Base-by-base conservation (phyloP, 2,113 vertebrate genomes). In the Clarias macrocephalus region DNA sequence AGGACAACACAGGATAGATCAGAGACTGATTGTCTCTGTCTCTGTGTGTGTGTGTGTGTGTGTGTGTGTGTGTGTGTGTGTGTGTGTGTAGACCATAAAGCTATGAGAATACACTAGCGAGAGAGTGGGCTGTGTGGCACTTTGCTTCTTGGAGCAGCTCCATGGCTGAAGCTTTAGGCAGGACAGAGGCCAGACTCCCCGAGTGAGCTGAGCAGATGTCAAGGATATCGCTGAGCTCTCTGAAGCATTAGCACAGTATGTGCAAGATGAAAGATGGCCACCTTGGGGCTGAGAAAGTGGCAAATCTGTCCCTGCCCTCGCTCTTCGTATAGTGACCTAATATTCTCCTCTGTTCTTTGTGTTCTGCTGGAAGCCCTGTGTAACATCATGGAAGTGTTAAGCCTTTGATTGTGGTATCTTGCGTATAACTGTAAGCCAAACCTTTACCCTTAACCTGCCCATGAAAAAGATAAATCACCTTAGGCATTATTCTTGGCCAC, bases 241-340 rank as follows among this genome's bases (percentile, higher is more conserved):
- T 88, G 92, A 93, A 92, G 93, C 89, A 90, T 94, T 92, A 93
- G 87, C 91, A 91, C 85, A 90, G 89, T 90, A 91, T 91, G 82
- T 73, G 83, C 82, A 83, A 93, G 93, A 95, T 95, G 91, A 95
- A 95, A 94, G 93, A 95, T 93, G 91, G 89, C 87, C 63, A 88
- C 93, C 93, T 56, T 28, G 91, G 90, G 88, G 91, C 90, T 54
- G 88, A 81, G 81, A n/a, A 84, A 84, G 87, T 83, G 54, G 87
- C 86, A 86, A 90, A 89, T 91, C 91, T 94, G 93, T 94, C 92
- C 88, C 80, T 85, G 65, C 82, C 85, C 87, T 92, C 88, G 79
- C 77, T 83, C 77, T 86, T 83, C 10, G 60, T 87, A 89, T 82
- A 88, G 75, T 66, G 54, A 65, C 57, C 4, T 21, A 56, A 66